Percentiles rank a stretch among this genome's conserved stretches.
Evolutionary conservation across 2,888 invertebrate genomes (phyloP).

Genomic region (Nomada ferruginata): DNA sequence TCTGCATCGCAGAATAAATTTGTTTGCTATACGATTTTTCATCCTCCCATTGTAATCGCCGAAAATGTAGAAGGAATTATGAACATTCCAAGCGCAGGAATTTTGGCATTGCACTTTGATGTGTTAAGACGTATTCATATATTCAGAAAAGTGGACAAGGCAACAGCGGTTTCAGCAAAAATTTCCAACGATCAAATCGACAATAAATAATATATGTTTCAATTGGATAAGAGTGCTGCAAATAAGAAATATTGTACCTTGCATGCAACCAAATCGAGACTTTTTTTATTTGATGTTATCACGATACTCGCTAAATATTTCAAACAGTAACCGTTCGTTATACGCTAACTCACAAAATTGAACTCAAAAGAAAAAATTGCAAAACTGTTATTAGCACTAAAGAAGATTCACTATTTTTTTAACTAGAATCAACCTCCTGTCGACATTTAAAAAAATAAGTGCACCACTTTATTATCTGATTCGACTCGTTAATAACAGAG

Average conservation of each 20-base stretch:
- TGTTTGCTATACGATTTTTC: neutral
- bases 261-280: constrained; percentile 48
- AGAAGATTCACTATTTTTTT: constrained; percentile 17
- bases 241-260: constrained; percentile 33
- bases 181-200: constrained; percentile 15
- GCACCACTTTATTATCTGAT: constrained; percentile 37
- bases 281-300: constrained; percentile 50
- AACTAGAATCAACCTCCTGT: constrained; percentile 15
- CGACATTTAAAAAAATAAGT: constrained; percentile 52
- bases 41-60: neutral
- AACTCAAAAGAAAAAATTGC: constrained; percentile 55
- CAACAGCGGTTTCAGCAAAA: constrained; percentile 37
- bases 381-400: constrained; percentile 52
- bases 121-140: constrained; percentile 19
- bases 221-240: constrained; percentile 35
- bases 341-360: constrained; percentile 72
- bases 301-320: constrained; percentile 63
- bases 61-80: constrained; percentile 14
- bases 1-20: constrained; percentile 28
- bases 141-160: constrained; percentile 46
- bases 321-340: constrained; percentile 64
- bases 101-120: constrained; percentile 29
- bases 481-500: constrained; percentile 42
- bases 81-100: constrained; percentile 5
- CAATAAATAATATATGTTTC: constrained; percentile 33